A percentile compares a stretch with the other conserved stretches of the same genome.
Evolutionary conservation across 1,140 invertebrate genomes (phyloP).

Genomic region (Melitaea cinxia): DNA sequence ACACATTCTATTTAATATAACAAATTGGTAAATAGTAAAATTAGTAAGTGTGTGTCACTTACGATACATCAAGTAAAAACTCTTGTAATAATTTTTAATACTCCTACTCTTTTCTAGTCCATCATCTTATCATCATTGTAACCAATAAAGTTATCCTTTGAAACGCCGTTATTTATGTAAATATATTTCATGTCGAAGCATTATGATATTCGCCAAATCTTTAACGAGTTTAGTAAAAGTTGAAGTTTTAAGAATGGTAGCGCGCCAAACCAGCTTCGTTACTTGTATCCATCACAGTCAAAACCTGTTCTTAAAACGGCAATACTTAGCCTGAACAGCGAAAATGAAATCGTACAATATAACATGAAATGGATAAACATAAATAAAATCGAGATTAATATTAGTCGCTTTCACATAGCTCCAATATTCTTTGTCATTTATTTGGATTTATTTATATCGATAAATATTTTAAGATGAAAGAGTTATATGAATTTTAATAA

Average conservation of each 20-base stretch:
- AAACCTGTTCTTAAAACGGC: slow-evolving; percentile 34
- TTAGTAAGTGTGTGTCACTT: no score
- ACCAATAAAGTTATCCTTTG: neutral
- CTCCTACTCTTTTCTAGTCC: slow-evolving; percentile 1
- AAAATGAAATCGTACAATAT: slow-evolving; percentile 3
- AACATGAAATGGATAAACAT: neutral
- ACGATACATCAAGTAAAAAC: no score
- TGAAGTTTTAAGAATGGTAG: slow-evolving; percentile 19
- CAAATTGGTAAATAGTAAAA: no score
- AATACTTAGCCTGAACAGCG: slow-evolving; percentile 21
- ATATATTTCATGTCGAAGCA: neutral
- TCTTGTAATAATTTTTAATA: no score
- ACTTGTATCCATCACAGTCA: slow-evolving; percentile 11
- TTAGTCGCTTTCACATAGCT: neutral
- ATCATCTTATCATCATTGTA: neutral
- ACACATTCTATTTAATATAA: no score
- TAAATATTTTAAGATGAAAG: no score
- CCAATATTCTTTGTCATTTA: neutral
- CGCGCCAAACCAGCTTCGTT: slow-evolving; percentile 19
- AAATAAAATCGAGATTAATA: neutral
- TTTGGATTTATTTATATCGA: no score
- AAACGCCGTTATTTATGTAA: neutral
- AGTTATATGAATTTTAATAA: no score
- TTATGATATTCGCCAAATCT: slow-evolving; percentile 1
- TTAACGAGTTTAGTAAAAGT: slow-evolving; percentile 5